A percentile compares a stretch with the other conserved stretches of the same genome.
Conservation (phyloP, 2,113 vertebrate species). For the Piaya cayana region DNA sequence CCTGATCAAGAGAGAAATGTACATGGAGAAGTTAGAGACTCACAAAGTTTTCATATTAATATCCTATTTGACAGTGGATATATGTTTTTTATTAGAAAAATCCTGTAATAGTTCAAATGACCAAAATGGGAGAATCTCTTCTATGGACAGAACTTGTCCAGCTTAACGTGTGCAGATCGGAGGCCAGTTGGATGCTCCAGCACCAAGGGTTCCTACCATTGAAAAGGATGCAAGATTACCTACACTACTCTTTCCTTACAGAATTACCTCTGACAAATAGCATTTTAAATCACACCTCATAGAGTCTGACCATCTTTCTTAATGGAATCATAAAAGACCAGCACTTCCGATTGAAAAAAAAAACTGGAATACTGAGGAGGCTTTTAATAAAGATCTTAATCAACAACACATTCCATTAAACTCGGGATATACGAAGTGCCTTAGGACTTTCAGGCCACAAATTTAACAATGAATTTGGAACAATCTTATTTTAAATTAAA, state of each 20-base stretch:
- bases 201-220: neutral
- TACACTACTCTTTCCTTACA: neutral
- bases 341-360: neutral
- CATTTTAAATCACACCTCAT: neutral
- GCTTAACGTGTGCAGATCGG: fast-evolving
- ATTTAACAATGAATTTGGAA: neutral
- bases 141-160: neutral
- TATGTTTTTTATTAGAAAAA: neutral
- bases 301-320: neutral
- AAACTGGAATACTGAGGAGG: neutral
- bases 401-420: neutral
- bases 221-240: no score
- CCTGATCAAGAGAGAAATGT: no score
- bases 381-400: neutral
- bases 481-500: neutral
- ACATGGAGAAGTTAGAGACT: neutral
- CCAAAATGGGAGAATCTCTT: neutral
- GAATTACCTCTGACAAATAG: neutral
- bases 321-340: neutral
- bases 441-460: neutral
- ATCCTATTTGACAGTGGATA: neutral
- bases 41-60: neutral
- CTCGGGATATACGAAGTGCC: neutral
- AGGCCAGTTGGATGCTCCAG: neutral
- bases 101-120: fast-evolving